A percentile compares a stretch with the other conserved stretches of the same genome.
Conservation (phyloP, 2,797 vertebrate species). For the Cyclura pinguis region DNA sequence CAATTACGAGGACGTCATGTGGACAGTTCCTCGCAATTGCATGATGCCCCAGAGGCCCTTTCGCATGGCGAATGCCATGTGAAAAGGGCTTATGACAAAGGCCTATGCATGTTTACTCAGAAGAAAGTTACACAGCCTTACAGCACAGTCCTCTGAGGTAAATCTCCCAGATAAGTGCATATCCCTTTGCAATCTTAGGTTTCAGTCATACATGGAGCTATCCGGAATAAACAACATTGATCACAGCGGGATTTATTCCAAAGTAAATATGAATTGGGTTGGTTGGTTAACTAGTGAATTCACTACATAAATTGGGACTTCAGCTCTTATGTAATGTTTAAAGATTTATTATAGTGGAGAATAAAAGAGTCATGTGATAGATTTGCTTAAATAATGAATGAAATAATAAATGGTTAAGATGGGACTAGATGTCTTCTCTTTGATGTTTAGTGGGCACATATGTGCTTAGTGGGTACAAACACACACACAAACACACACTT, state of each 20-base stretch:
- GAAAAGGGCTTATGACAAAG: neutral
- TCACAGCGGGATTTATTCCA: neutral
- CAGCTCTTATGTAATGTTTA: neutral
- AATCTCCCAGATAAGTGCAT: neutral
- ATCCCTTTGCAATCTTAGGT: neutral
- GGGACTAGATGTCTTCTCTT: constrained; percentile 64
- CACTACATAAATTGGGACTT: neutral
- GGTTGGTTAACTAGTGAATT: neutral
- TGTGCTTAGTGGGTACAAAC: neutral
- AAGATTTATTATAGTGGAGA: constrained; percentile 55
- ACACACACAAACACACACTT: constrained; percentile 33
- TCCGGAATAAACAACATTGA: neutral
- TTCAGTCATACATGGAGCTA: neutral
- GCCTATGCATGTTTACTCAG: neutral
- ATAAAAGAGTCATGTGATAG: constrained; percentile 52
- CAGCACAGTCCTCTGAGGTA: neutral
- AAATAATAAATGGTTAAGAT: constrained; percentile 57
- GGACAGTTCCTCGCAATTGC: no score
- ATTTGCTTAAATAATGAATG: constrained; percentile 63
- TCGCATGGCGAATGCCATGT: no score
- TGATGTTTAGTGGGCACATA: constrained; percentile 66
- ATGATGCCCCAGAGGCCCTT: no score
- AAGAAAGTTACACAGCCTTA: neutral
- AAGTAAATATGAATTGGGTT: neutral
- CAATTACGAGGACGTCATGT: no score